Percentiles rank a stretch among this genome's conserved stretches.
These are phyloP conservation scores for Drosophila dunni DNA, from an alignment of 1,140 invertebrate genomes.

Conservation along the genomic window DNA sequence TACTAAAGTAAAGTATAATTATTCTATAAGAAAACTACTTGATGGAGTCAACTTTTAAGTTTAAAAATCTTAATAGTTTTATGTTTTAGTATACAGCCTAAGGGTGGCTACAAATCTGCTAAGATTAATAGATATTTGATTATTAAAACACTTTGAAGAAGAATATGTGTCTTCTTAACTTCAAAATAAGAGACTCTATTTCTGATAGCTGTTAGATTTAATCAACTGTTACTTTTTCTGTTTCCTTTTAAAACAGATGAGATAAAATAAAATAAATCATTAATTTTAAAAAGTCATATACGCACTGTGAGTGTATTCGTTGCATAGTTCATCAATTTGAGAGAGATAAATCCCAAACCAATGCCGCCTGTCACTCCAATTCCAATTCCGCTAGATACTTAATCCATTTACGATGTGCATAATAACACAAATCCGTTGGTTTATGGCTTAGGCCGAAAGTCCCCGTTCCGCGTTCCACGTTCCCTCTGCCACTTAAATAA, in stretches of 20 bases:
- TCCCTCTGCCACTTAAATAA: neutral
- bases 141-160: no score
- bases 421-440: constrained; percentile 40
- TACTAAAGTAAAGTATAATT: neutral
- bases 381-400: constrained; percentile 26
- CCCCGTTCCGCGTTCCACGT: neutral
- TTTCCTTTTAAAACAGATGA: neutral
- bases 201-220: neutral
- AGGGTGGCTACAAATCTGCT: no score
- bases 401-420: constrained; percentile 44
- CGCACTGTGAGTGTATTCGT: constrained; percentile 12
- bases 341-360: constrained; percentile 28
- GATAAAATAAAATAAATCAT: neutral
- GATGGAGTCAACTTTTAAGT: no score
- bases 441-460: constrained; percentile 39
- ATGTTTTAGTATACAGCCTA: no score
- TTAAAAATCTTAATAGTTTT: no score
- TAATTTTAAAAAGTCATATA: constrained; percentile 1
- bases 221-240: neutral
- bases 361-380: constrained; percentile 31
- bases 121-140: no score
- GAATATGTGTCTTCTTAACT: neutral
- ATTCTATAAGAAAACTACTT: neutral
- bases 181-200: neutral
- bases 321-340: constrained; percentile 21